These are phyloP conservation scores for Tetragonula carbonaria DNA, from an alignment of 2,888 invertebrate genomes.

Conservation along the genomic window DNA sequence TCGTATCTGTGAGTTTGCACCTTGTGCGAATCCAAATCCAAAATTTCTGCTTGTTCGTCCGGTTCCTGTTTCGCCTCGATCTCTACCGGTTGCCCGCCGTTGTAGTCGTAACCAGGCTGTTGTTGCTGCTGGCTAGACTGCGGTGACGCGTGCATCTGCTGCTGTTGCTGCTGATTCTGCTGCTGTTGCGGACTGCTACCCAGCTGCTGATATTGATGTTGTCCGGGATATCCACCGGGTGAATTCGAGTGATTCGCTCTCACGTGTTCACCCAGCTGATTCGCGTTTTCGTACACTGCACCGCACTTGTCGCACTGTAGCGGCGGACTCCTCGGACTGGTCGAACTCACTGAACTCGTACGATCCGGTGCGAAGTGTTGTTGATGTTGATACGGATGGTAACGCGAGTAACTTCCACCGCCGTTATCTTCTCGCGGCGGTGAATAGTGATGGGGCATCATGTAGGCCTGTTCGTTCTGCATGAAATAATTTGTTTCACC, in stretches of 20 bases:
- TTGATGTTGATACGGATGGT: conserved; percentile 85
- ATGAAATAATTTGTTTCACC: conserved; percentile 76
- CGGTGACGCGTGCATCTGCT: conserved; percentile 80
- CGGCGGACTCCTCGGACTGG: conserved; percentile 88
- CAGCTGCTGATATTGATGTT: conserved; percentile 75
- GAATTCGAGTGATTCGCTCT: conserved; percentile 87
- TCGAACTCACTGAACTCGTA: conserved; percentile 85
- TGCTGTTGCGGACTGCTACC: conserved; percentile 82
- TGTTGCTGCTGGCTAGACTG: conserved; percentile 82
- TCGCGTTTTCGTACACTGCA: conserved; percentile 90
- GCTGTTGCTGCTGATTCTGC: conserved; percentile 85
- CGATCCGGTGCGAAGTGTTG: conserved; percentile 82
- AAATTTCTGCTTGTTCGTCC: conserved; percentile 91
- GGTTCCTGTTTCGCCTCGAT: conserved; percentile 87
- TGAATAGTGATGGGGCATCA: conserved; percentile 83
- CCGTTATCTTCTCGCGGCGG: conserved; percentile 85
- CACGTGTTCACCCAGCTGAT: conserved; percentile 90
- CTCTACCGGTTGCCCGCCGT: conserved; percentile 77
- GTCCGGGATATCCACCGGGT: conserved; percentile 75
- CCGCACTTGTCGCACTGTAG: conserved; percentile 95
- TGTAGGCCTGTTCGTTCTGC: conserved; percentile 78
- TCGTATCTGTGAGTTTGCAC: conserved; percentile 89
- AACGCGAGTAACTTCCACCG: conserved; percentile 73
- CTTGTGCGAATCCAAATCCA: conserved; percentile 95
- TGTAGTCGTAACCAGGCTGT: conserved; percentile 80